Evolutionary conservation across 2,888 invertebrate genomes (phyloP).

Genomic region (Neoitamus cyanurus): DNA sequence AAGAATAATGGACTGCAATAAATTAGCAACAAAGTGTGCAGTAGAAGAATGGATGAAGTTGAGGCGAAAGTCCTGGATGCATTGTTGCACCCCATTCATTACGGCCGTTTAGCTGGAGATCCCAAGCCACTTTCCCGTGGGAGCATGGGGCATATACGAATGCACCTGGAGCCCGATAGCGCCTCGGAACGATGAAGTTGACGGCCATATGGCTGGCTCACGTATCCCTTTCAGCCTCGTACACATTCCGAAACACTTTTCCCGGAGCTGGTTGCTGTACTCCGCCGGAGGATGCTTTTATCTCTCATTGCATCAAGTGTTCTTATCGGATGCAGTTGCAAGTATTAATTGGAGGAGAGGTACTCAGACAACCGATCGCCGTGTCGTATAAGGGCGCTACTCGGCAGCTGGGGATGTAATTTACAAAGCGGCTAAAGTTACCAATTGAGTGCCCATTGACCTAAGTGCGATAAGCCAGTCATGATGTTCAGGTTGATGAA

Average conservation of each 20-base stretch:
- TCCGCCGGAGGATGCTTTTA: slow-evolving; percentile 9
- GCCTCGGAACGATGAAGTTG: not conserved
- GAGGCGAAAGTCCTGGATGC: not conserved
- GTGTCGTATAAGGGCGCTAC: not conserved
- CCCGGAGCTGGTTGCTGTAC: not conserved
- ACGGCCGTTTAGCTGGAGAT: not conserved
- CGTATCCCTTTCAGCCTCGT: not conserved
- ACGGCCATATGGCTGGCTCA: not conserved
- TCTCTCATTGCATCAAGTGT: slow-evolving; percentile 22
- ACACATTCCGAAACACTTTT: not conserved
- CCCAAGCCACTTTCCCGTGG: not conserved
- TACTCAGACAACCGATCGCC: not conserved
- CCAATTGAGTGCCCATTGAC: not conserved
- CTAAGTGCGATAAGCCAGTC: not conserved
- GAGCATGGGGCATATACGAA: not conserved
- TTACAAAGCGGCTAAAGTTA: too few relatives aligned
- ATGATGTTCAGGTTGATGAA: not conserved
- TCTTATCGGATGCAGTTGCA: slow-evolving; percentile 7
- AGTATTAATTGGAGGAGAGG: not conserved
- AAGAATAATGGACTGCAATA: slow-evolving; percentile 24
- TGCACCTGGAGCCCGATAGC: not conserved
- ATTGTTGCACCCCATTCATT: slow-evolving; percentile 26
- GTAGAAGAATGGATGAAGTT: not conserved
- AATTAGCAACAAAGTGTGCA: slow-evolving; percentile 21
- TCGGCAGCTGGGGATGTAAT: not conserved